A percentile compares a stretch with the other conserved stretches of the same genome.
These are phyloP conservation scores for Accipiter cooperii DNA, from an alignment of 2,113 vertebrate species.

Conservation along the genomic window DNA sequence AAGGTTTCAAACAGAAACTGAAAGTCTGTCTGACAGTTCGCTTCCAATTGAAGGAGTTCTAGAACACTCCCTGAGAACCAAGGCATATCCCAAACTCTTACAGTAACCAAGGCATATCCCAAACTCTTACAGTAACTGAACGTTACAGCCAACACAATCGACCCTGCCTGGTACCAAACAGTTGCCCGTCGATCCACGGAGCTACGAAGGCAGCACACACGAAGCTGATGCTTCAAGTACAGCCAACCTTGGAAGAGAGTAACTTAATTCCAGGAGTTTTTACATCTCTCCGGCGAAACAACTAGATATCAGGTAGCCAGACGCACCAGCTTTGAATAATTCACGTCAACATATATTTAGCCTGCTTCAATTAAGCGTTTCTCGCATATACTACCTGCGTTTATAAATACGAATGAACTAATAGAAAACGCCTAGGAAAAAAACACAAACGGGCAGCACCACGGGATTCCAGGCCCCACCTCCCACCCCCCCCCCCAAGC, in stretches of 20 bases:
- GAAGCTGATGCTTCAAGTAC: not conserved
- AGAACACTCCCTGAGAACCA: not conserved
- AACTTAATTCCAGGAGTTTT: too few species aligned
- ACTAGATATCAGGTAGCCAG: not conserved
- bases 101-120: too few species aligned
- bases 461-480: not conserved
- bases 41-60: fast-evolving
- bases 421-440: fast-evolving
- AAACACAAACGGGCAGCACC: not conserved
- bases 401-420: fast-evolving
- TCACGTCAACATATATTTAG: fast-evolving
- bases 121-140: too few species aligned
- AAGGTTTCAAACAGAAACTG: not conserved
- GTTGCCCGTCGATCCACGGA: fast-evolving
- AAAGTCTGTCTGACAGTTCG: not conserved
- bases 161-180: too few species aligned
- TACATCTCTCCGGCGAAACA: not conserved
- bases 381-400: fast-evolving
- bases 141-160: fast-evolving
- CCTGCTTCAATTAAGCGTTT: not conserved
- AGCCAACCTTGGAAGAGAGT: fast-evolving
- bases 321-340: fast-evolving
- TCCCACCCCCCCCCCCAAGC: too few species aligned
- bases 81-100: not conserved
- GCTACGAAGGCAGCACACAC: fast-evolving